phyloP scores from a whole-genome alignment of 1,140 invertebrate species.

The Reticulitermes speratus region DNA sequence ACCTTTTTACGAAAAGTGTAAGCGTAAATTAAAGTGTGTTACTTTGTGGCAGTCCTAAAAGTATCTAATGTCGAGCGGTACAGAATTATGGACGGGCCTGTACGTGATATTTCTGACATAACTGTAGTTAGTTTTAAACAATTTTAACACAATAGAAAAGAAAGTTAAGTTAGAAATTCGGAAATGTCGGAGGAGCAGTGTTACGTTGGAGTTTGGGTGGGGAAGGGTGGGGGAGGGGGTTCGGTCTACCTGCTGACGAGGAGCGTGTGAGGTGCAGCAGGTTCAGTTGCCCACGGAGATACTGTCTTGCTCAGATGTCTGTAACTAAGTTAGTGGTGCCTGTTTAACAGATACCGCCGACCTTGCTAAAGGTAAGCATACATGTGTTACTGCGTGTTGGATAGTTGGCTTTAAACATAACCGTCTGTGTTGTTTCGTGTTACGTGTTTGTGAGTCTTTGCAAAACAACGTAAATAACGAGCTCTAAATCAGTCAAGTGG shows the following conservation, averaged over 20 bases:
- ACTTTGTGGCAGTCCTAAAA: too few relatives aligned
- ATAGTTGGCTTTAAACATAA: not conserved
- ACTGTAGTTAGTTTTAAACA: not conserved
- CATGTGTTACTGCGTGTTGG: not conserved
- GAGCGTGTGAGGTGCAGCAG: not conserved
- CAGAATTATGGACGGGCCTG: too few relatives aligned
- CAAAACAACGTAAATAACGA: too few relatives aligned
- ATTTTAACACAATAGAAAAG: not conserved
- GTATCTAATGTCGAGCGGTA: too few relatives aligned
- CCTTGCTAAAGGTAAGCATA: not conserved
- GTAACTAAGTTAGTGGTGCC: not conserved
- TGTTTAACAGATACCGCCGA: not conserved
- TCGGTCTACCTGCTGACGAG: not conserved
- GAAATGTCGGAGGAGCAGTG: not conserved
- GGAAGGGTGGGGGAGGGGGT: not conserved
- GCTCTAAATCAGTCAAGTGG: too few relatives aligned
- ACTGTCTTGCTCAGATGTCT: not conserved
- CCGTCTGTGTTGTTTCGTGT: too few relatives aligned
- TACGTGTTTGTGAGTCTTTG: too few relatives aligned
- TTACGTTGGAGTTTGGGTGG: not conserved
- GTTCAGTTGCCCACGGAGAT: constrained; percentile 8
- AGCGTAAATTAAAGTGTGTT: too few relatives aligned
- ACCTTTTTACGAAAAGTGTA: too few relatives aligned
- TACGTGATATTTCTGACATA: too few relatives aligned
- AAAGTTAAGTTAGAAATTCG: not conserved